Evolutionary conservation across 2,113 vertebrate species (phyloP), one percentile per base, ranked within the genome.

Genomic region (Alligator sinensis): DNA sequence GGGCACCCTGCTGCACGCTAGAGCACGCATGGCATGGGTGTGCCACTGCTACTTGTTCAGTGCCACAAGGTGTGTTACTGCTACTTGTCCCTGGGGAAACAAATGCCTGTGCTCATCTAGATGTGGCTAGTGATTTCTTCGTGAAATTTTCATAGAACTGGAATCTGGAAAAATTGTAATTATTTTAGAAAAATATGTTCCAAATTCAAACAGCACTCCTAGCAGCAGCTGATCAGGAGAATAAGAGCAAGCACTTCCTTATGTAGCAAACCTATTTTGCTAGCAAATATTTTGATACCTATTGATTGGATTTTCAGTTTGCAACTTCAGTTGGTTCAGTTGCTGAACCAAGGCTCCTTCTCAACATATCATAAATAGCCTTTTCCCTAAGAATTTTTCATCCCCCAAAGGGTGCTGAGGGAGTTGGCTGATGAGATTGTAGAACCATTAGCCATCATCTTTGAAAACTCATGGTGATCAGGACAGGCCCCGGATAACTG

Each of bases 141-240:
- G 83, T 60, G 24, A 60, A 63, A 90, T 66, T 72, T 47, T 72
- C 57, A 21, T 75, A 12, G 34, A 78, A 22, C 4, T 85, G 64
- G 24, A 77, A 74, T 93, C 85, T 91, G 64, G 78, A 87, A 80
- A 90, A 84, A 17, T 47, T 47, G 11, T 3, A 74, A 80, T 66
- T 87, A 47, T 75, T 96, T 91, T 88, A 85, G 84, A 82, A 78
- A 92, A 91, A 62, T 5, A 3, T 38, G 34, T 92, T 90, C 76
- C 84, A 82, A 76, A 92, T 27, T 84, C 55, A 25, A 38, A 59
- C 64, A 80, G 55, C 30, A 64, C 18, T 80, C 59, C 90, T 83
- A 9, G 87, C 82, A 86, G 61, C 70, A 87, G 68, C 70, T 66
- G 9, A 16, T 75, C 14, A 79, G 91, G 75, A 38, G 66, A 77